Conservation (phyloP, 2,113 vertebrate species). For the Sciurus niger region DNA sequence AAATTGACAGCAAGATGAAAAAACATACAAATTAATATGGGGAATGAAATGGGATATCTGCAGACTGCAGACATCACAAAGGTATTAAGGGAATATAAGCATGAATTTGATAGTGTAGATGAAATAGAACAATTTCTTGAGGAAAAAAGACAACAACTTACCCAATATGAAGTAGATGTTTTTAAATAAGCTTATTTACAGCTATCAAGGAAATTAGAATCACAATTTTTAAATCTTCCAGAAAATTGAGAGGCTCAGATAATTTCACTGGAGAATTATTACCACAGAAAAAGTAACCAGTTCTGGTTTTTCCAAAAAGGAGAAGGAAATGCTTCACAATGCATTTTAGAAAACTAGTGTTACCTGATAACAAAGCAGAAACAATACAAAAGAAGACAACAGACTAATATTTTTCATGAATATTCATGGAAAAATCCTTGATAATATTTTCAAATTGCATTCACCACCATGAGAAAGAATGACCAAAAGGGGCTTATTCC, state of each 20-base stretch:
- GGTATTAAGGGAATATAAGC: background rate
- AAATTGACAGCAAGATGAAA: background rate
- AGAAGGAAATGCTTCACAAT: background rate
- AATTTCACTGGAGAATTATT: background rate
- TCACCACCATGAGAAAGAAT: background rate
- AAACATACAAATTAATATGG: background rate
- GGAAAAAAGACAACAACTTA: background rate
- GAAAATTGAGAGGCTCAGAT: background rate
- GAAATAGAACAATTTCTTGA: conserved; percentile 23
- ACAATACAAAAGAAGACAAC: background rate
- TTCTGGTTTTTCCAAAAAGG: conserved; percentile 12
- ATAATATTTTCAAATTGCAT: background rate
- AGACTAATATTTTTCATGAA: background rate
- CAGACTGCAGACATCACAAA: background rate
- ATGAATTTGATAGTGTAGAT: background rate
- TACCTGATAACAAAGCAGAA: conserved; percentile 28
- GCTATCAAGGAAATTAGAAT: background rate
- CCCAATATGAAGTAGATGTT: background rate
- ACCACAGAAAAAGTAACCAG: background rate
- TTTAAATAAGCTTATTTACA: background rate
- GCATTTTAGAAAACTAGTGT: conserved; percentile 1
- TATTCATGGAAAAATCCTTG: background rate
- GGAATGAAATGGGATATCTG: background rate
- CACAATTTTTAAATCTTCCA: background rate
- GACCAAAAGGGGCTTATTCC: background rate